Percentiles rank a stretch among this genome's conserved stretches.
Conservation (phyloP, 2,888 invertebrate genomes). For the Drosophila meridionalis region DNA sequence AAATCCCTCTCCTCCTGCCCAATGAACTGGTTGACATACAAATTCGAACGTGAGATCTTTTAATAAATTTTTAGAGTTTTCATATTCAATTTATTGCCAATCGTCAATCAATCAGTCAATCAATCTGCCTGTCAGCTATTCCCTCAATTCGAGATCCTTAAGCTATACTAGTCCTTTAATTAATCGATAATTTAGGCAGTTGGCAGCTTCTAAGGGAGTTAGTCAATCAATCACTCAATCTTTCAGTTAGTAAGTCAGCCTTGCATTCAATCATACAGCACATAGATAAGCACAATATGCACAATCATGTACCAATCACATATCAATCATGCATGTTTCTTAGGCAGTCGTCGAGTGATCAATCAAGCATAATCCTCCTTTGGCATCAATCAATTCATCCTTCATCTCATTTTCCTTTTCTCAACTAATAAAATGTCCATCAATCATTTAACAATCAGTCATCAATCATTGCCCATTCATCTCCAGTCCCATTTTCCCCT, state of each 20-base stretch:
- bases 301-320: neutral
- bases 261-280: neutral
- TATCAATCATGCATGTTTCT: neutral
- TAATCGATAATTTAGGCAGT: neutral
- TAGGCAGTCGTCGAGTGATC: neutral
- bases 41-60: neutral
- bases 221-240: neutral
- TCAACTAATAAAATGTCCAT: no score
- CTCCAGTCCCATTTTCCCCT: neutral
- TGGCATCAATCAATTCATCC: slow-evolving; percentile 4
- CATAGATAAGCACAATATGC: neutral
- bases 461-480: neutral
- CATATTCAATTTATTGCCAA: neutral
- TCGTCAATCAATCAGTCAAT: neutral
- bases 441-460: neutral
- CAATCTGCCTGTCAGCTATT: neutral
- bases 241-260: neutral
- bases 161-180: neutral
- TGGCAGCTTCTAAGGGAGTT: no score
- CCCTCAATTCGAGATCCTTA: neutral
- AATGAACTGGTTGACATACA: neutral
- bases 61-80: slow-evolving; percentile 1
- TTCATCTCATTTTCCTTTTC: no score
- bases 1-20: neutral
- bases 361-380: neutral